phyloP scores from a whole-genome alignment of 1,140 invertebrate species.

The Drosophila nasuta region DNA sequence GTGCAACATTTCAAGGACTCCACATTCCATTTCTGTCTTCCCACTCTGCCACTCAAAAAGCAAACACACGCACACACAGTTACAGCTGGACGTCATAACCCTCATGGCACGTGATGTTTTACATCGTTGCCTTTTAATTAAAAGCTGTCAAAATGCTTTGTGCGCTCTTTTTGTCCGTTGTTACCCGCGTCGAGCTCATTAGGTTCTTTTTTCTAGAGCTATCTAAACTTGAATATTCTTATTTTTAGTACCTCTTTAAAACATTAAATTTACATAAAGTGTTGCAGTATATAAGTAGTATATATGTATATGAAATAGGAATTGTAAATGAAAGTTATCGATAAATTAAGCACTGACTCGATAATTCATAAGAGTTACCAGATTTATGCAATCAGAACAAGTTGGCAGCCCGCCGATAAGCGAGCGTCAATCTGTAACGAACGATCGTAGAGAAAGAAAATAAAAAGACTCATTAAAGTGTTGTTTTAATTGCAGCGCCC shows the following conservation, averaged over 20 bases:
- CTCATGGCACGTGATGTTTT: conserved; percentile 56
- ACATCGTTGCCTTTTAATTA: conserved; percentile 73
- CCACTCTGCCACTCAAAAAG: conserved; percentile 24
- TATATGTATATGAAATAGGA: too few relatives aligned
- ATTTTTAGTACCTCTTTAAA: background rate
- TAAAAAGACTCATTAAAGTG: too few relatives aligned
- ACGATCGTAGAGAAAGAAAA: too few relatives aligned
- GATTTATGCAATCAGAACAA: too few relatives aligned
- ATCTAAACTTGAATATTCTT: conserved; percentile 15
- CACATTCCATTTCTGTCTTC: background rate
- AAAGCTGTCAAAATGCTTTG: conserved; percentile 76
- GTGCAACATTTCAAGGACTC: conserved; percentile 57
- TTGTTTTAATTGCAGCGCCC: conserved; percentile 45
- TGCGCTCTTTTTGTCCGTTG: conserved; percentile 33
- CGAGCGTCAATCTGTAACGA: too few relatives aligned
- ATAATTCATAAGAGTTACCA: too few relatives aligned
- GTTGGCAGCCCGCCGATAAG: too few relatives aligned
- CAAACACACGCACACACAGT: conserved; percentile 20
- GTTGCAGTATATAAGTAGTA: too few relatives aligned
- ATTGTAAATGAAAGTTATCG: too few relatives aligned
- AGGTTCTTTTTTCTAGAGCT: background rate
- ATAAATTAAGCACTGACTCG: too few relatives aligned
- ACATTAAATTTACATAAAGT: background rate
- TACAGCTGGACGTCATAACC: conserved; percentile 25
- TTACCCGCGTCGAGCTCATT: conserved; percentile 40